Conservation (phyloP, 2,888 invertebrate species). For the Papilio gigon region DNA sequence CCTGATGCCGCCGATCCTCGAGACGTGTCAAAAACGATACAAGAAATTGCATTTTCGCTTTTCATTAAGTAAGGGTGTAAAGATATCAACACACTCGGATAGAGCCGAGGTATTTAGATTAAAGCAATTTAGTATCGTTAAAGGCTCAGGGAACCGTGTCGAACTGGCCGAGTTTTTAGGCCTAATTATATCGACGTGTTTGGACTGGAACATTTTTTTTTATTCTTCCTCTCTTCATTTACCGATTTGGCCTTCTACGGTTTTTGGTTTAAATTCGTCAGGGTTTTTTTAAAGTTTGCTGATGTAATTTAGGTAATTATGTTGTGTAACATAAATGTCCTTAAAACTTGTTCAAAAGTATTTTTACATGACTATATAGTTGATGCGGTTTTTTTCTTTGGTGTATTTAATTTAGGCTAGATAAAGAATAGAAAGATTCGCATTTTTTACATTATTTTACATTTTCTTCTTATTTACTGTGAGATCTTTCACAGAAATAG, state of each 20-base stretch:
- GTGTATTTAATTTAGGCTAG: neutral
- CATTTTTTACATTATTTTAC: neutral
- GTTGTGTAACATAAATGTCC: neutral
- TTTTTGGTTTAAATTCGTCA: constrained; percentile 18
- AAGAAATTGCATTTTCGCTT: constrained; percentile 12
- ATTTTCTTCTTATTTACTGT: neutral
- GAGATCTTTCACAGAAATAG: constrained; percentile 45
- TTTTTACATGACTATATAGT: no score
- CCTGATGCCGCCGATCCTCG: constrained; percentile 3
- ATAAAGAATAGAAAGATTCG: neutral
- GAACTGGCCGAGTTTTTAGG: constrained; percentile 14
- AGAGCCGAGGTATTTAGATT: constrained; percentile 34
- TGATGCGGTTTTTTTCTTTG: neutral
- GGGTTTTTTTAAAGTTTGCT: neutral
- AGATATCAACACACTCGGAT: constrained; percentile 29
- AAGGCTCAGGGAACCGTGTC: constrained; percentile 22
- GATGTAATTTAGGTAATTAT: constrained; percentile 10
- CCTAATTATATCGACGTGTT: constrained; percentile 22
- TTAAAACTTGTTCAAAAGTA: no score
- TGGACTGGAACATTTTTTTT: constrained; percentile 15
- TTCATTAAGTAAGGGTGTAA: constrained; percentile 5
- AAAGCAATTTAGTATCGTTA: constrained; percentile 33
- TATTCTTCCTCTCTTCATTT: constrained; percentile 21
- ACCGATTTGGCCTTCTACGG: constrained; percentile 24
- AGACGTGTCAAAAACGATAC: constrained; percentile 27